Base-by-base conservation (phyloP, 2,888 invertebrate species). In the Oxycera nigricornis region DNA sequence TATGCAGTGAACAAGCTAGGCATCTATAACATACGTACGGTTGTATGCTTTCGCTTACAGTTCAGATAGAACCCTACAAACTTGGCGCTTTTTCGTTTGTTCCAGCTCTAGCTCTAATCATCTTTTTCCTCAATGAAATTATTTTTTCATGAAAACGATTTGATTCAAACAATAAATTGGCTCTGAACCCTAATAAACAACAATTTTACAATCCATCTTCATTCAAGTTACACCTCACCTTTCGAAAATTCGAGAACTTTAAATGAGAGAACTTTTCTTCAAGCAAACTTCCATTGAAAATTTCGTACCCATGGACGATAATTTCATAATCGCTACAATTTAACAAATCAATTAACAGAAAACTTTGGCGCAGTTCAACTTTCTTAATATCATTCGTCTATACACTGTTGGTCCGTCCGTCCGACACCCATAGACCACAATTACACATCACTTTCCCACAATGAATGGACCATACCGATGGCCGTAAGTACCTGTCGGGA, bases 371-470 rank as follows among this genome's bases (percentile, higher is more conserved):
- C 35, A 65, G 30, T 65, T 65, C 22, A 39, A 24, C n/a, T 22
- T 39, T 22, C 41, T 6, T 50, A 3, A 24, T 55, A 20, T 20
- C 55, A 22, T 55, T 55, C 17, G 22, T 20, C 55, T 22, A 22
- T 55, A 20, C 2, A 62, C 30, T 55, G 14, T 1, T 35, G 9
- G 62, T 7, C 35, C 35, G 31, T 30, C 52, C 11, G 30, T 31
- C 52, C 52, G 55, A 55, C 31, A 31, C 31, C 70, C 70, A 68
- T 68, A 70, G 70, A 70, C 70, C 70, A 70, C 70, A 70, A 70
- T 70, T 70, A 70, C 70, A 70, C 70, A 70, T 52, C 70, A 70
- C 55, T 70, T 70, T 70, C 70, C 70, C 70, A 70, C 70, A 70
- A 70, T 70, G 70, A 70, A 70, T 70, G 52, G 55, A 28, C 28